Evolutionary conservation across 37 sponge, comb jelly and placozoan species (phyloP), one percentile per base, ranked within the genome.

Genomic region (Halichondria panicea): DNA sequence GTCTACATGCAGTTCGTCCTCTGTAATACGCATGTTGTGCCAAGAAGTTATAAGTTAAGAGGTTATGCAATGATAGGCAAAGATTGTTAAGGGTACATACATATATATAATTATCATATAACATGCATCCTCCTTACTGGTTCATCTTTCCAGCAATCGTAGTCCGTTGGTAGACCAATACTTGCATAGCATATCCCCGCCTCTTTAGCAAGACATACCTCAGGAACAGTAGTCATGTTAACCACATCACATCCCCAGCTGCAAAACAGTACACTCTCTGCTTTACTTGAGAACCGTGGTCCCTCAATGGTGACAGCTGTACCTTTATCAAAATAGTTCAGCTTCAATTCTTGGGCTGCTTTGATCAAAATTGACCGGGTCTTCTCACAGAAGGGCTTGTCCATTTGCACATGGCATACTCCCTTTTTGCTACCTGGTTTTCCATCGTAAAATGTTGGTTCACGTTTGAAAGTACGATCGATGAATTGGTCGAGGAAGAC

Each of bases 151-250:
- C 99, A 98, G 31, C 77, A 78, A 74, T 98, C 99, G 45, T 98
- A 98, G 76, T 98, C 99, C 9, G 99, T 98, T 7, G 94, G 91
- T 50, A 98, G 80, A 18, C 87, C 99, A 55, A 98, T 87, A 35
- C 87, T 86, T 27, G 89, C 89, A 70, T 95, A 98, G 74, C 91
- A 87, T 12, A 98, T 36, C 24, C 93, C 89, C 45, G 82, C 66
- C 79, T 98, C 99, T 62, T 82, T 92, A 27, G 96, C 99, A 24
- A 98, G 77, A n/a, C 81, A 78, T 13, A 86, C 99, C 61, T 98
- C 99, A 0, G 99, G 99, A 3, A 98, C 94, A 24, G 93, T 92
- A 0, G 99, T 98, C 99, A 98, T 98, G 79, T 89, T 89, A 22
- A 98, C 76, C 34, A 98, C 72, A 53, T 95, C 77, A 72, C 76